Base-by-base conservation (phyloP, 2,888 invertebrate species). In the Agrochola lota region DNA sequence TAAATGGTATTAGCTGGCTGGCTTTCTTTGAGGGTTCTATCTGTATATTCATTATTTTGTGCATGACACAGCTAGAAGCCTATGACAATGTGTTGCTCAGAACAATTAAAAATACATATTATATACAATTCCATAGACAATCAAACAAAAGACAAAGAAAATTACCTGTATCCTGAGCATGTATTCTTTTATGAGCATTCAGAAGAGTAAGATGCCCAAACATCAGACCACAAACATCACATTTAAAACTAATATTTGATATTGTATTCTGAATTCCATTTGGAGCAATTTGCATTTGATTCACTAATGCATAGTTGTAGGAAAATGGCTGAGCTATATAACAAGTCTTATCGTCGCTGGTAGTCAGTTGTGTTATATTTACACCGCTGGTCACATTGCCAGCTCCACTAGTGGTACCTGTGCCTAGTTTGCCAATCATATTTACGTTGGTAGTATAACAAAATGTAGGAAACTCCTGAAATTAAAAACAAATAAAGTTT, bases 171-270 rank as follows among this genome's bases (percentile, higher is more conserved):
- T 97, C 97, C 88, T 97, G 97, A 79, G 98, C 97, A 92, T 98
- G 98, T 91, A 98, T 98, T 87, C 98, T 97, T 95, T 98, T 99
- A 94, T 98, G 98, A 91, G 98, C 98, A 95, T 98, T 98, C n/a
- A 98, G 95, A 78, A 98, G 94, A 68, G 98, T 97, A 84, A 98
- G 97, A 92, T 98, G 98, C 1, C 98, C 98, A 93, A 98, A 99
- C 97, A 98, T 98, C 81, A 98, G 96, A 66, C 98, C 98, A 91
- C 98, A 98, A 15, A 98, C 98, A 94, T 99, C 98, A 94, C 98
- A 98, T 95, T 98, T 99, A 93, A 98, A 98, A 88, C 98, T 98
- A 46, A 98, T 98, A 91, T 98, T 98, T 26, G 98, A 98, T 91
- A 98, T 98, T 77, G 98, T 97, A 90, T 98, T 98, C 92, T 98